These are phyloP conservation scores for Apotomis turbidana DNA, from an alignment of 2,888 invertebrate species.

Conservation along the genomic window DNA sequence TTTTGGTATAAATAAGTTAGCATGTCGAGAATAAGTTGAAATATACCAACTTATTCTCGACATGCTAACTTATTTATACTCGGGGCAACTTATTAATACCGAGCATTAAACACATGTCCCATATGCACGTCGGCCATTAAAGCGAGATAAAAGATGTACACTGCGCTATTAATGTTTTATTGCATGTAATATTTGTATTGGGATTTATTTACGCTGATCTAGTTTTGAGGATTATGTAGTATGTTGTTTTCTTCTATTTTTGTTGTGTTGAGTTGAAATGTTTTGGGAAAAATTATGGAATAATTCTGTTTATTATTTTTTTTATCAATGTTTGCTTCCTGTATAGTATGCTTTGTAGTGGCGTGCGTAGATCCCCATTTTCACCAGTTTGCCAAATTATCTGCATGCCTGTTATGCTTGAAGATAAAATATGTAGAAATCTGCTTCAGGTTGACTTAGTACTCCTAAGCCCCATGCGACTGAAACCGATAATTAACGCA, in stretches of 20 bases:
- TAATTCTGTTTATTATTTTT: too few species aligned
- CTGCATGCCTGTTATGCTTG: too few species aligned
- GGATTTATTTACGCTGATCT: conserved; percentile 63
- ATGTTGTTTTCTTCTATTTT: not conserved
- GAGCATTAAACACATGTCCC: conserved; percentile 40
- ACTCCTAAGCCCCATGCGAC: too few species aligned
- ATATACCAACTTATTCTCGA: conserved; percentile 14
- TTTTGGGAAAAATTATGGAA: not conserved
- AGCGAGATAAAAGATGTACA: conserved; percentile 61
- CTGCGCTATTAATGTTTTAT: conserved; percentile 67
- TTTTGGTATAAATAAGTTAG: conserved; percentile 10
- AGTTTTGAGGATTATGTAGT: not conserved
- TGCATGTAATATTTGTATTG: conserved; percentile 73
- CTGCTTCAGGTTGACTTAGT: too few species aligned
- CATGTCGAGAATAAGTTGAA: conserved; percentile 13
- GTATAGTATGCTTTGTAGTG: too few species aligned
- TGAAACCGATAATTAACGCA: too few species aligned
- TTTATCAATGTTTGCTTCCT: too few species aligned
- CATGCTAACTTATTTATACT: conserved; percentile 11
- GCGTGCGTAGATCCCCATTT: too few species aligned
- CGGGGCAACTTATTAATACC: conserved; percentile 17
- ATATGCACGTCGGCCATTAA: conserved; percentile 57
- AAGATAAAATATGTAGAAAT: too few species aligned
- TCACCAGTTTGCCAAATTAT: too few species aligned
- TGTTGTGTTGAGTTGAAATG: not conserved